Percentiles rank a stretch among this genome's conserved stretches.
Conservation (phyloP, 2,797 vertebrate species). For the Parauchenoglanis punctatus region DNA sequence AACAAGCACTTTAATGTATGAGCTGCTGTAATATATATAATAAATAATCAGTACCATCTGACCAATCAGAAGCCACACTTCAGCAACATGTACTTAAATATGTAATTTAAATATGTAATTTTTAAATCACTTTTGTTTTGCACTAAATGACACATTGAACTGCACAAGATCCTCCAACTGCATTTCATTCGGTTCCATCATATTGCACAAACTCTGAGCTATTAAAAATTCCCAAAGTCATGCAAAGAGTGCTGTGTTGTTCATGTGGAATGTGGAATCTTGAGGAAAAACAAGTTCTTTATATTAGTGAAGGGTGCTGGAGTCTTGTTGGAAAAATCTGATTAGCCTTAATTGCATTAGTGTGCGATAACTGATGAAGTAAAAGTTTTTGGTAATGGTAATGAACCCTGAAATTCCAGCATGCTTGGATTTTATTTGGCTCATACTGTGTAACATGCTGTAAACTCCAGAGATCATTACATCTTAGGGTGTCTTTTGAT, state of each 20-base stretch:
- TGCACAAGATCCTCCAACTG: background rate
- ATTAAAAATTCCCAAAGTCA: background rate
- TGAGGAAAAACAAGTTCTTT: background rate
- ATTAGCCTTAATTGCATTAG: constrained; percentile 17
- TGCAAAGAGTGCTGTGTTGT: background rate
- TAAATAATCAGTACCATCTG: background rate
- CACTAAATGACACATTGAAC: background rate
- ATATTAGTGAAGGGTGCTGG: background rate
- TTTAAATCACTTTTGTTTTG: background rate
- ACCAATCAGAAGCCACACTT: constrained; percentile 1
- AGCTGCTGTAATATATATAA: background rate
- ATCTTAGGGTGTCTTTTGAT: background rate
- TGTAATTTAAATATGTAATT: background rate
- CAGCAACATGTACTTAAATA: background rate
- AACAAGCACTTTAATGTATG: background rate
- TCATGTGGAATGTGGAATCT: background rate
- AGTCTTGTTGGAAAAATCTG: background rate
- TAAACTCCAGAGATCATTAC: background rate
- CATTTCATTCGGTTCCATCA: background rate
- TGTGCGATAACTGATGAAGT: background rate
- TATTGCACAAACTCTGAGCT: background rate
- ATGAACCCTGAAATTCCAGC: background rate
- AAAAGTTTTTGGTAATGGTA: background rate
- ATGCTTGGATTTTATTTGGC: background rate
- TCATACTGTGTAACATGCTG: background rate